phyloP scores from a whole-genome alignment of 2,113 vertebrate genomes.

The Dromiciops gliroides region DNA sequence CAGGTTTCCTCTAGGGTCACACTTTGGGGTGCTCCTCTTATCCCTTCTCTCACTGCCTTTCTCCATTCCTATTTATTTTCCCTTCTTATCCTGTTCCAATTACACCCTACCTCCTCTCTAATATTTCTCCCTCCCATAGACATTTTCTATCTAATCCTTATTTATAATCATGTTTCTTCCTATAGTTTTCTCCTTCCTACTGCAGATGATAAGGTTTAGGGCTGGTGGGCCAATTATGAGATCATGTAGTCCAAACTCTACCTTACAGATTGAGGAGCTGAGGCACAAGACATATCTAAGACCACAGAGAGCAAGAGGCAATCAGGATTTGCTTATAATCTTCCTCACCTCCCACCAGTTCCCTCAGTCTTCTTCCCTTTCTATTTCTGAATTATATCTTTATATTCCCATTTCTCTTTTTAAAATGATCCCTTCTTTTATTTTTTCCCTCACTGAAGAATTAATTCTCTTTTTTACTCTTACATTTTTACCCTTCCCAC shows the following conservation, averaged over 20 bases:
- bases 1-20: not conserved
- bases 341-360: too few species aligned
- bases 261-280: not conserved
- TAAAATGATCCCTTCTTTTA: not conserved
- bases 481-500: not conserved
- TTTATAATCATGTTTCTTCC: not conserved
- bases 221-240: not conserved
- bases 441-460: not conserved
- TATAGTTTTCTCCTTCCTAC: not conserved
- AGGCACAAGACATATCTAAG: not conserved
- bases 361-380: not conserved
- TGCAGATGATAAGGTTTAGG: not conserved
- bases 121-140: not conserved
- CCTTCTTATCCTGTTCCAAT: not conserved
- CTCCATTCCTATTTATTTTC: not conserved
- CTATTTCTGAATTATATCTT: not conserved
- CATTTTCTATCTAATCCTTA: not conserved
- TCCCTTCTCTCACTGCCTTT: not conserved
- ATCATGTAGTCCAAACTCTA: not conserved
- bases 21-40: not conserved
- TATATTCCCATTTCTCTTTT: not conserved
- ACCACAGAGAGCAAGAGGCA: not conserved
- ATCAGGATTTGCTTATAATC: not conserved
- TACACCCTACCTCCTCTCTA: not conserved
- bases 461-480: not conserved